phyloP scores from a whole-genome alignment of 2,113 vertebrate species.

The Zeus faber region DNA sequence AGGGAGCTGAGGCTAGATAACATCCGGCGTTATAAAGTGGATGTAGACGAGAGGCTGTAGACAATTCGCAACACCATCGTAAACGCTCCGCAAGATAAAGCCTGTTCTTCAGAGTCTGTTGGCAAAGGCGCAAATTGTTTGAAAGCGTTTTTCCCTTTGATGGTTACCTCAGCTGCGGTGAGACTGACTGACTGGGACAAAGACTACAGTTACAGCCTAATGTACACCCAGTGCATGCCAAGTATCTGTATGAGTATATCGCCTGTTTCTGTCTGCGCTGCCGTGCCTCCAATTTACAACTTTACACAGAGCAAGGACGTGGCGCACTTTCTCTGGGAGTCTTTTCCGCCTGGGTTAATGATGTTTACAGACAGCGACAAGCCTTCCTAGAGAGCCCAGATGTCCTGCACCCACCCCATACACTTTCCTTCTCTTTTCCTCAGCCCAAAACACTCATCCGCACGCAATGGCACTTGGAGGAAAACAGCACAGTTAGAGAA shows the following conservation, averaged over 20 bases:
- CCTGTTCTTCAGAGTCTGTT: not conserved
- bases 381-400: slow-evolving; percentile 31
- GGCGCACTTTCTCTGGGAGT: slow-evolving; percentile 19
- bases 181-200: slow-evolving; percentile 5
- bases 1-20: not conserved
- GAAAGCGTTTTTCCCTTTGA: not conserved
- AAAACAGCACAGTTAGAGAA: slow-evolving; percentile 28
- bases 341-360: slow-evolving; percentile 21
- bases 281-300: not conserved
- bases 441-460: slow-evolving; percentile 11
- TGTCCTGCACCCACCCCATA: slow-evolving; percentile 12
- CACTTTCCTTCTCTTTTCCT: slow-evolving; percentile 1
- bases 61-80: too few relatives aligned
- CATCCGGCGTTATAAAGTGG: too few relatives aligned
- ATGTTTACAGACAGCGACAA: slow-evolving; percentile 41
- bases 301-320: slow-evolving; percentile 10
- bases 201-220: slow-evolving; percentile 7
- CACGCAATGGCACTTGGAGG: slow-evolving; percentile 19
- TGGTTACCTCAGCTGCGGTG: slow-evolving; percentile 13
- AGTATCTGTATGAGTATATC: slow-evolving; percentile 6
- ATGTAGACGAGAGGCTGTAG: too few relatives aligned
- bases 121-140: slow-evolving; percentile 8
- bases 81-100: too few relatives aligned
- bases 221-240: not conserved
- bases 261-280: not conserved